Percentiles rank a stretch among this genome's conserved stretches.
phyloP scores from a whole-genome alignment of 1,140 invertebrate species.

The Saccostrea cuccullata region DNA sequence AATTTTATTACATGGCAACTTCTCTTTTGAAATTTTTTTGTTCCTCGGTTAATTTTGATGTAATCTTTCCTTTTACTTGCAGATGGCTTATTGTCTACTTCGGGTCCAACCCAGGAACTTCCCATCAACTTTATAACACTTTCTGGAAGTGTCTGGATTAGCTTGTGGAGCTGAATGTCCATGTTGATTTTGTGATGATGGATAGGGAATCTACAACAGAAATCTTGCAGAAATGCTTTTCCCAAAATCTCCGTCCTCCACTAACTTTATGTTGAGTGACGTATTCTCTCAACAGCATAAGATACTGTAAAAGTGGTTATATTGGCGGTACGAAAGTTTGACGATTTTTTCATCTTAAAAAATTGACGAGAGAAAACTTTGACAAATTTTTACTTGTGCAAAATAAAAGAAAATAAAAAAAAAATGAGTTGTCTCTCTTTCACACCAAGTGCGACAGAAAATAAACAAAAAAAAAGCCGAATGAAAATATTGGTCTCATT shows the following conservation, averaged over 20 bases:
- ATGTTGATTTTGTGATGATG: conserved; percentile 53
- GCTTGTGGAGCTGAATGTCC: conserved; percentile 51
- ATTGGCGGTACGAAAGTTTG: too few species aligned
- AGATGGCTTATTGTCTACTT: conserved; percentile 60
- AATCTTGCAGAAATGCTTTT: conserved; percentile 51
- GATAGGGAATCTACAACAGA: conserved; percentile 58
- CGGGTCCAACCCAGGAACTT: conserved; percentile 50
- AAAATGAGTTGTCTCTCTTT: too few species aligned
- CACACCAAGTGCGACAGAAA: too few species aligned
- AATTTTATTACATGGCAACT: not conserved
- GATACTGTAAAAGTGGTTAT: too few species aligned
- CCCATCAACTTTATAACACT: conserved; percentile 54
- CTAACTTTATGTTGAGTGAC: conserved; percentile 41
- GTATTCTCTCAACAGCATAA: conserved; percentile 36
- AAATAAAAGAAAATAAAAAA: too few species aligned
- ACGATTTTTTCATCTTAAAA: too few species aligned
- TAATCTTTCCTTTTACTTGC: not conserved
- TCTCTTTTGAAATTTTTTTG: not conserved
- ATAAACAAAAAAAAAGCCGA: too few species aligned
- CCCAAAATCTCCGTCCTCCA: not conserved
- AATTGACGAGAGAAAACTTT: too few species aligned
- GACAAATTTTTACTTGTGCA: too few species aligned
- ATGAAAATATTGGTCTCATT: too few species aligned
- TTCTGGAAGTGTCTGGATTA: conserved; percentile 59
- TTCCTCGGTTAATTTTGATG: not conserved